Conservation (phyloP, 2,113 vertebrate species). For the Hylia prasina region DNA sequence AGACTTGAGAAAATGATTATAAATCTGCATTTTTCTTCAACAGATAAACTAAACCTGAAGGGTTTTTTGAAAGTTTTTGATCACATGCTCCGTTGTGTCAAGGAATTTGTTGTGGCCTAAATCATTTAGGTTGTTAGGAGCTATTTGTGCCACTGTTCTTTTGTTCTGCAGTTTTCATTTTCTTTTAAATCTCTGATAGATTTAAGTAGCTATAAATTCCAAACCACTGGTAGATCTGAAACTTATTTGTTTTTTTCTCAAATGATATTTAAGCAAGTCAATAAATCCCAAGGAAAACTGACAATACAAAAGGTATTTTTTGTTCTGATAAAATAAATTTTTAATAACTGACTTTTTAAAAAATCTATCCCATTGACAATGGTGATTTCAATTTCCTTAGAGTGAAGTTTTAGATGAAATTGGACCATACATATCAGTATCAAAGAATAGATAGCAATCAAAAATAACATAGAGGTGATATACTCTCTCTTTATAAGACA, state of each 20-base stretch:
- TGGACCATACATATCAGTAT: neutral
- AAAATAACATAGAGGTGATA: neutral
- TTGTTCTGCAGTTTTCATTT: neutral
- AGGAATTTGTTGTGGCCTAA: neutral
- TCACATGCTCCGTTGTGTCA: neutral
- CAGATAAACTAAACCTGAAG: neutral
- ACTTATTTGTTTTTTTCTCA: neutral
- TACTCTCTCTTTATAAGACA: neutral
- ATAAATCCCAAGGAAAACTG: neutral
- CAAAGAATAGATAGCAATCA: neutral
- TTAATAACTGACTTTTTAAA: neutral
- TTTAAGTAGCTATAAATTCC: neutral
- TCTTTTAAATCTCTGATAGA: neutral
- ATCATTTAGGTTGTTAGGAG: neutral
- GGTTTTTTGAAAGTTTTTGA: neutral
- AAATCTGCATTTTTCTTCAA: neutral
- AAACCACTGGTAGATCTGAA: neutral
- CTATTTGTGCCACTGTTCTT: neutral
- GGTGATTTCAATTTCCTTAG: neutral
- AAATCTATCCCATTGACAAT: neutral
- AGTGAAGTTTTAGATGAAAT: neutral
- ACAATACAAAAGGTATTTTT: neutral
- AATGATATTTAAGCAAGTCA: neutral
- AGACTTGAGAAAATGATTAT: neutral
- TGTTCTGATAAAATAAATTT: neutral